phyloP scores from a whole-genome alignment of 1,140 invertebrate genomes.

The Spodoptera frugiperda region DNA sequence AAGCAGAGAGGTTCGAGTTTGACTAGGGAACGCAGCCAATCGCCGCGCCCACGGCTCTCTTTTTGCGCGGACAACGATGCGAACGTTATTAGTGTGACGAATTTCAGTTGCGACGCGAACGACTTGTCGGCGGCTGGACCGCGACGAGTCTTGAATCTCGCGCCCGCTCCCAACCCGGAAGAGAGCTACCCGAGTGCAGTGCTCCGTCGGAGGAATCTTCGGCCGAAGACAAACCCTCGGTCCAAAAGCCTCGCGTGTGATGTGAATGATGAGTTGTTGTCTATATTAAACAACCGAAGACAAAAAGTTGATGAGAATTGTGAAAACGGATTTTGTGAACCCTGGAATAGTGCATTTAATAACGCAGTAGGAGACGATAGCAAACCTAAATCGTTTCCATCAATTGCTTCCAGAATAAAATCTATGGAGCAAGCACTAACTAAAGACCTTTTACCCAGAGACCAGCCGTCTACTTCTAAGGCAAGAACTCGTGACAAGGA shows the following conservation, averaged over 20 bases:
- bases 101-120: slow-evolving; percentile 78
- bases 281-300: slow-evolving; percentile 80
- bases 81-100: slow-evolving; percentile 74
- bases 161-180: slow-evolving; percentile 65
- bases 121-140: slow-evolving; percentile 79
- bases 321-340: slow-evolving; percentile 67
- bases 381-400: slow-evolving; percentile 77
- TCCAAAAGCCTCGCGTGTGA: slow-evolving; percentile 83
- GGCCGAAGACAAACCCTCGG: slow-evolving; percentile 77
- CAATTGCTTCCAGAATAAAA: slow-evolving; percentile 84
- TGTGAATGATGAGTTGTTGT: slow-evolving; percentile 82
- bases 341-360: slow-evolving; percentile 56
- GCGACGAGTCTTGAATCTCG: slow-evolving; percentile 75
- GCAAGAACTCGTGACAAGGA: slow-evolving; percentile 85
- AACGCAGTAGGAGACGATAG: slow-evolving; percentile 57
- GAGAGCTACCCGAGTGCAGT: slow-evolving; percentile 79
- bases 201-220: slow-evolving; percentile 81
- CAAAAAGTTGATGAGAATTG: slow-evolving; percentile 82
- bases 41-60: slow-evolving; percentile 86
- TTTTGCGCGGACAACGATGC: slow-evolving; percentile 85
- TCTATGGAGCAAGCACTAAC: slow-evolving; percentile 83
- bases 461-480: slow-evolving; percentile 72
- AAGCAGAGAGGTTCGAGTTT: slow-evolving; percentile 86
- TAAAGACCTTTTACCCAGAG: slow-evolving; percentile 70
- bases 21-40: slow-evolving; percentile 86